These are phyloP conservation scores for Neoaliturus tenellus DNA, from an alignment of 2,888 invertebrate species.

Conservation along the genomic window DNA sequence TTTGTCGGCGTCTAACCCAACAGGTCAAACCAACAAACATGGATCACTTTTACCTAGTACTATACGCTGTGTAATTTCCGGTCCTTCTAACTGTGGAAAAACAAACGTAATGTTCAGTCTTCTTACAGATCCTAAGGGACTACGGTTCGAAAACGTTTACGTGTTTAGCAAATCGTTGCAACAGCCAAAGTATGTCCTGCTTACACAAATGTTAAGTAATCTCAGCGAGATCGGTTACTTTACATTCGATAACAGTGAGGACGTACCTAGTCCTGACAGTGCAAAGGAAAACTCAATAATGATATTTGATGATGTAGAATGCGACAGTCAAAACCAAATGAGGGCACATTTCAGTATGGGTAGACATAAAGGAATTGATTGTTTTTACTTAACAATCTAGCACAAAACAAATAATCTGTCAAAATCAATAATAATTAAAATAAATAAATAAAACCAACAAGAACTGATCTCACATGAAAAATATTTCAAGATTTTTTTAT, in stretches of 20 bases:
- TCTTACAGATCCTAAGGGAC: conserved; percentile 19
- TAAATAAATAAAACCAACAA: too few species aligned
- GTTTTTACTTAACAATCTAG: too few species aligned
- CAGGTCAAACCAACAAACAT: conserved; percentile 35
- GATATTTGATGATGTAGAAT: conserved; percentile 53
- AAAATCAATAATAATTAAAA: too few species aligned
- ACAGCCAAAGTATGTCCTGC: conserved; percentile 51
- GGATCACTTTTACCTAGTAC: conserved; percentile 34
- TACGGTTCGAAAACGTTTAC: conserved; percentile 49
- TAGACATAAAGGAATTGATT: conserved; percentile 49
- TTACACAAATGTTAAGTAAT: conserved; percentile 12
- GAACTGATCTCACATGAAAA: too few species aligned
- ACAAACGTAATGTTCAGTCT: conserved; percentile 51
- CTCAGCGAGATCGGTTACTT: not conserved
- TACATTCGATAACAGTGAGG: conserved; percentile 36
- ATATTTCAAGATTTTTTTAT: too few species aligned
- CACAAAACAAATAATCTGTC: too few species aligned
- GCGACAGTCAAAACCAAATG: conserved; percentile 38
- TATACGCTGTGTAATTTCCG: conserved; percentile 45
- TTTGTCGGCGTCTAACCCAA: too few species aligned
- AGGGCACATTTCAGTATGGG: conserved; percentile 50
- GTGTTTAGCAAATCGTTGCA: conserved; percentile 50
- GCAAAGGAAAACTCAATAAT: conserved; percentile 46
- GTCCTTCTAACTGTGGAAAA: conserved; percentile 46
- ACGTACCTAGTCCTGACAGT: conserved; percentile 26